Evolutionary conservation across 2,888 invertebrate genomes (phyloP).

Genomic region (Lepas anatifera): DNA sequence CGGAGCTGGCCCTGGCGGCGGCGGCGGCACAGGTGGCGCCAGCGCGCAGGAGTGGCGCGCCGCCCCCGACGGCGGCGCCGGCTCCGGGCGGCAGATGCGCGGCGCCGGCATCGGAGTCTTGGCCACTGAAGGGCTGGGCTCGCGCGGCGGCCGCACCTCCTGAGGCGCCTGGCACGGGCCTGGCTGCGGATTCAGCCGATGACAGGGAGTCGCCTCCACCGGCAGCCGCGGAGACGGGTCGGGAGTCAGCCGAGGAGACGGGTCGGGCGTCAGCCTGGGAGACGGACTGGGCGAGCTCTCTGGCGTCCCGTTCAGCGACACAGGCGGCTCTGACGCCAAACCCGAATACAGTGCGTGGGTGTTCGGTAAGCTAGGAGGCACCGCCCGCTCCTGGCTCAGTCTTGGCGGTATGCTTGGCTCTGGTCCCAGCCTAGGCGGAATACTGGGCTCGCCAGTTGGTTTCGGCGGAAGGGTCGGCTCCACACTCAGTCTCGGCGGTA

Average conservation of each 20-base stretch:
- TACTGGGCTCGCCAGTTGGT: slow-evolving; percentile 31
- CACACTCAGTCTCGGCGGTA: neutral
- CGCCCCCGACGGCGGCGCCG: neutral
- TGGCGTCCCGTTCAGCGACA: too few relatives aligned
- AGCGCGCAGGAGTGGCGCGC: slow-evolving; percentile 18
- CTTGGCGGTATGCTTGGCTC: too few relatives aligned
- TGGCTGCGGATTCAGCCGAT: too few relatives aligned
- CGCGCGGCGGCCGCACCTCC: slow-evolving; percentile 73
- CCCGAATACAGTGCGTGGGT: too few relatives aligned
- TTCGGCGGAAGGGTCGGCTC: neutral
- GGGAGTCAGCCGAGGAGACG: slow-evolving; percentile 30
- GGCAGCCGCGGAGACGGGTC: slow-evolving; percentile 21
- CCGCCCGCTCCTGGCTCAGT: too few relatives aligned
- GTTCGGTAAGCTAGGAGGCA: too few relatives aligned
- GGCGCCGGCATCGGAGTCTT: slow-evolving; percentile 34
- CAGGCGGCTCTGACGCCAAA: too few relatives aligned
- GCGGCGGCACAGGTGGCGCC: slow-evolving; percentile 17
- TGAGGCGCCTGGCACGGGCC: too few relatives aligned
- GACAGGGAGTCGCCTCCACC: slow-evolving; percentile 57
- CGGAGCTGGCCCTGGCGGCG: neutral
- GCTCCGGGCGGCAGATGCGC: slow-evolving; percentile 35
- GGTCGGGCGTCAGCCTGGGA: slow-evolving; percentile 35
- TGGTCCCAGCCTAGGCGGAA: slow-evolving; percentile 32
- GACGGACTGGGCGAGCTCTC: too few relatives aligned
- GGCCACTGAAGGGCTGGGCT: slow-evolving; percentile 61